Evolutionary conservation across 1,140 invertebrate species (phyloP), one percentile per base, ranked within the genome.

Genomic region (Parasteatoda tepidariorum): DNA sequence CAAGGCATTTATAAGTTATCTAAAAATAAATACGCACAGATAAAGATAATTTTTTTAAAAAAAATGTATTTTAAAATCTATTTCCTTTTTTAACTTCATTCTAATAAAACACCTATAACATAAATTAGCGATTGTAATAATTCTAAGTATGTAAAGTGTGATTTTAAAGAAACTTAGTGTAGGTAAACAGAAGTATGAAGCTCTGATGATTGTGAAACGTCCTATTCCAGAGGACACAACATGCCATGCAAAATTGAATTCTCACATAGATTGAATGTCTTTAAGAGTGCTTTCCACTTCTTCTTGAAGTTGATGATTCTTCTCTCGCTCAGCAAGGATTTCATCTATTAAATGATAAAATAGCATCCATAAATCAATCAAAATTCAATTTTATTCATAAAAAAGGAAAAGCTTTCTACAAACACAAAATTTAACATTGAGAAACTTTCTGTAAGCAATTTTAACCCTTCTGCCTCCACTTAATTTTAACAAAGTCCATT

Each of bases 231-330:
- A 57, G 30, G 54, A 61, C 30, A 57, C 33, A 75, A 22, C 67
- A 38, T 41, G 34, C 67, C 34, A 48, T 70, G 68, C 48, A 55
- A 57, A 61, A 62, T 33, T 24, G 55, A 34, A 38, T 55, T 55
- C 81, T 94, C 96, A 98, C 96, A 98, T 98, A 91, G 98, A 98
- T 92, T 98, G 97, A 91, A 99, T 97, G 92, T 99, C 97, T 93
- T 98, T 96, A 91, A 99, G 94, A 88, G 97, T 99, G 88, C 95
- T 94, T 91, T 99, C 98, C 95, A 99, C 98, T 91, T 99, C 98
- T 90, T 97, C 95, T 90, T 97, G 94, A 87, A 99, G 93, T 89
- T 95, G 91, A 93, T 97, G 97, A 92, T 96, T 97, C 92, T 97
- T 96, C 91, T 96, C 95, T 91, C 95, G 96, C 92, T 98, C 96